These are phyloP conservation scores for Labroides dimidiatus DNA, from an alignment of 2,797 vertebrate genomes.

Conservation along the genomic window DNA sequence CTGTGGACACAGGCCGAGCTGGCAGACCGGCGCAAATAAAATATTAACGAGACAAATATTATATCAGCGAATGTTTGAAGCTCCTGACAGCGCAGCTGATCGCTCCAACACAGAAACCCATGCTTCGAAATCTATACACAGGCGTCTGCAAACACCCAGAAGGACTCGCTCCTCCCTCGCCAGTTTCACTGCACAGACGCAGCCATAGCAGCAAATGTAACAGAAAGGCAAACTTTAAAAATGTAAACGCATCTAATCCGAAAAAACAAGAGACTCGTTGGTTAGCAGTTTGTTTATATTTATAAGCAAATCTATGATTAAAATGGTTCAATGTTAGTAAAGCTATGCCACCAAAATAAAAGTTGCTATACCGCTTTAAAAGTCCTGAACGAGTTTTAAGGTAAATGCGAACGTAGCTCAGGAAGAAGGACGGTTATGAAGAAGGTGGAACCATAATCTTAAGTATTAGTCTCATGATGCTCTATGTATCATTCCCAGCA, in stretches of 20 bases:
- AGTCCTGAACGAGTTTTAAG: conserved; percentile 48
- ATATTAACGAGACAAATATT: conserved; percentile 41
- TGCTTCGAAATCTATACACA: conserved; percentile 46
- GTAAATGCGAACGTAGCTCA: conserved; percentile 55
- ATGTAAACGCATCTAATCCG: conserved; percentile 56
- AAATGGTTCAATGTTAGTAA: conserved; percentile 74
- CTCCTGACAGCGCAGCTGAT: conserved; percentile 38
- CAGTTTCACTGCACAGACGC: conserved; percentile 68
- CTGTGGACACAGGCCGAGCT: conserved; percentile 55
- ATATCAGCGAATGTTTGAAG: conserved; percentile 45
- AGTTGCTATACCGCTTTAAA: conserved; percentile 33
- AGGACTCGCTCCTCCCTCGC: conserved; percentile 51
- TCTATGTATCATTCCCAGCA: conserved; percentile 55
- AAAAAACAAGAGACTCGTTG: conserved; percentile 55
- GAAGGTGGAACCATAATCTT: conserved; percentile 46
- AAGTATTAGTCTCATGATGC: conserved; percentile 53
- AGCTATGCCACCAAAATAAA: conserved; percentile 78
- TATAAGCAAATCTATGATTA: conserved; percentile 68
- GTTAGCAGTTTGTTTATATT: conserved; percentile 62
- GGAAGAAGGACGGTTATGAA: conserved; percentile 36
- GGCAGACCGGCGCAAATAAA: conserved; percentile 62
- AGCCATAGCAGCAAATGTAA: conserved; percentile 69
- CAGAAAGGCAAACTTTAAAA: conserved; percentile 53
- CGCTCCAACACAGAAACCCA: conserved; percentile 51
- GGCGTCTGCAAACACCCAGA: conserved; percentile 52